Percentiles rank a stretch among this genome's conserved stretches.
Conservation (phyloP, 2,888 invertebrate genomes). For the Heteromyza rotundicornis region DNA sequence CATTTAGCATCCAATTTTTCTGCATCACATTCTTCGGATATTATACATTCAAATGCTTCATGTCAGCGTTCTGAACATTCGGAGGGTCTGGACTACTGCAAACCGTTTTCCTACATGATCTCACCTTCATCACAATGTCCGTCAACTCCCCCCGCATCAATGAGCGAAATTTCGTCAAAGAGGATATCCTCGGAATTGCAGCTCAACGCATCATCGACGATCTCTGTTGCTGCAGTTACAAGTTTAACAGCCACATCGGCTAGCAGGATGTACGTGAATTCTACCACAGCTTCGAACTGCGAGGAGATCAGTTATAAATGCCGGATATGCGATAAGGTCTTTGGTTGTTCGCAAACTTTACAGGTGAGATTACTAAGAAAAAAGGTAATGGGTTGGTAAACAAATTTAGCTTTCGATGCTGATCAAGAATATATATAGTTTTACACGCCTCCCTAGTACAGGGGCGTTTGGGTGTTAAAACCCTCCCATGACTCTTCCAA, state of each 20-base stretch:
- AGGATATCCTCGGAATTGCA: conserved; percentile 30
- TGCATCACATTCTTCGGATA: not conserved
- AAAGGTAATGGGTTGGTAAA: too few species aligned
- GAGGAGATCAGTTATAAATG: conserved; percentile 60
- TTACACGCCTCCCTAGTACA: too few species aligned
- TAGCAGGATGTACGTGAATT: not conserved
- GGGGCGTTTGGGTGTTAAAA: too few species aligned
- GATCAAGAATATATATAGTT: too few species aligned
- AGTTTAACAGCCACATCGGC: conserved; percentile 37
- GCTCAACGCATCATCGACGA: conserved; percentile 26
- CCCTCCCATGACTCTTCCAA: too few species aligned
- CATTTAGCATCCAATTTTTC: not conserved
- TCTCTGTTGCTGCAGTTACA: conserved; percentile 47
- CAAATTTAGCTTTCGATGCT: too few species aligned
- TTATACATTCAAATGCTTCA: conserved; percentile 9
- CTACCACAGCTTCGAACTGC: not conserved
- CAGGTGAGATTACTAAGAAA: conserved; percentile 59
- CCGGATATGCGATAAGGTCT: conserved; percentile 61
- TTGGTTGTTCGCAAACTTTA: conserved; percentile 59
- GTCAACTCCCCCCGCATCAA: conserved; percentile 40
- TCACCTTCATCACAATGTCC: conserved; percentile 33
- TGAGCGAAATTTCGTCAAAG: conserved; percentile 40
- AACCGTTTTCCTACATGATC: too few species aligned
- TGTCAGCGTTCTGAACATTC: conserved; percentile 47
- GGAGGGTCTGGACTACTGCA: conserved; percentile 51